Evolutionary conservation across 23 tunicate genomes (phyloP).

Genomic region (Clavelina lepadiformis): DNA sequence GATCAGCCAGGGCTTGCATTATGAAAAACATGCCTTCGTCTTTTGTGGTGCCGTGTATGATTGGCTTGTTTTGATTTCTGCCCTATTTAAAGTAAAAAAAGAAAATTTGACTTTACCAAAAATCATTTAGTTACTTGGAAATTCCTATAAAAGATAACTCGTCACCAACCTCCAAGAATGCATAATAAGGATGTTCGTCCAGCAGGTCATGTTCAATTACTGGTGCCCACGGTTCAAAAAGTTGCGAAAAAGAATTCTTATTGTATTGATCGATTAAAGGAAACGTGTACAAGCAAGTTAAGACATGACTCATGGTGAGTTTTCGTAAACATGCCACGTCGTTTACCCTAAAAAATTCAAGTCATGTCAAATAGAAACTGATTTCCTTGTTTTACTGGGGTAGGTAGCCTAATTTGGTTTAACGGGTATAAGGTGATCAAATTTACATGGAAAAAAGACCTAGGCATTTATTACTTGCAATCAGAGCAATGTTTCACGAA

Average conservation of each 20-base stretch:
- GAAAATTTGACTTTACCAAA: neutral
- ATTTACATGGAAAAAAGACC: neutral
- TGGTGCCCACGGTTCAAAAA: slow-evolving; percentile 82
- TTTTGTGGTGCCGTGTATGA: slow-evolving; percentile 44
- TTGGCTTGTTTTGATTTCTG: slow-evolving; percentile 60
- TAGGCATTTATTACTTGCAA: neutral
- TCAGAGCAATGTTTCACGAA: slow-evolving; percentile 24
- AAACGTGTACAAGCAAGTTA: slow-evolving; percentile 18
- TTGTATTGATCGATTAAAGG: slow-evolving; percentile 32
- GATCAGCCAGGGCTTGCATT: slow-evolving; percentile 18
- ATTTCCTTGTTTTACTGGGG: too few species aligned
- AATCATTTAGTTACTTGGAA: slow-evolving; percentile 10
- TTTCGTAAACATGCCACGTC: slow-evolving; percentile 47
- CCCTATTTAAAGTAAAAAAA: slow-evolving; percentile 22
- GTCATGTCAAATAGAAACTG: too few species aligned
- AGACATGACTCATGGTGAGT: slow-evolving; percentile 34
- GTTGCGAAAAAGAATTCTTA: slow-evolving; percentile 37
- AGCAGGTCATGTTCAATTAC: slow-evolving; percentile 43
- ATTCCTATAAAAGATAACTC: too few species aligned
- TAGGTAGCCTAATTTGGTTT: too few species aligned
- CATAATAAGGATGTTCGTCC: slow-evolving; percentile 42
- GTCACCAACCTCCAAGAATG: slow-evolving; percentile 27
- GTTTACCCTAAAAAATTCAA: slow-evolving; percentile 30
- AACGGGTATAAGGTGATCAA: too few species aligned
- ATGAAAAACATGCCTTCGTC: slow-evolving; percentile 70